Evolutionary conservation across 2,888 invertebrate species (phyloP), one percentile per base, ranked within the genome.

Genomic region (Chouioia cunea): DNA sequence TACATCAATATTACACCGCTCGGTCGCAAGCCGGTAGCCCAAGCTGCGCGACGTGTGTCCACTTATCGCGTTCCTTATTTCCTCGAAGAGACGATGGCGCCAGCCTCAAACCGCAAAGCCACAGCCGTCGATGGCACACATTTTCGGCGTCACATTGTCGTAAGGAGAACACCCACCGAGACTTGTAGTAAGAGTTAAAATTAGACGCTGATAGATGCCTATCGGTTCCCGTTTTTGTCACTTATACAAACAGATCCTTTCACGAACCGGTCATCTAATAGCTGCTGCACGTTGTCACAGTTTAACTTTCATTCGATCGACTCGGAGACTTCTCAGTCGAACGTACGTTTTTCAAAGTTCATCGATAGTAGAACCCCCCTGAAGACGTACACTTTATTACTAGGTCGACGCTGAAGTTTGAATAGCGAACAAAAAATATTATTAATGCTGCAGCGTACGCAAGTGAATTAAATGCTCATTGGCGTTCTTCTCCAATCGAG

Each of bases 51-150:
- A 10, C 10, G 6, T 10, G 6, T 8, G 36, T 56, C 59, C 15
- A 36, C 56, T 23, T 60, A 4, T 18, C 43, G 20, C 44, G 15
- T n/a, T n/a, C n/a, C n/a, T n/a, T 20, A 58, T 18, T 56, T 23
- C 48, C 48, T 8, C 15, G 70, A 65, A 65, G 48, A 60, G 47
- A 53, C 27, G 53, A 59, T 36, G 54, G 70, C 64, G 70, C 54
- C 64, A 70, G 60, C 27, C 54, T 60, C 14, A 36, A 62, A 70
- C 56, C 62, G 60, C 70, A 65, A 70, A 70, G 52, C 70, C 60
- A n/a, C 70, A 27, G 20, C 52, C 58, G 22, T 64, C 58, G 64
- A 58, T 27, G 47, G 59, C 53, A 43, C 23, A 16, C 14, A 50
- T 60, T 57, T 69, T 63, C 22, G 36, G 43, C 14, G 16, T 8